Evolutionary conservation across 2,113 vertebrate genomes (phyloP), one percentile per base, ranked within the genome.

Genomic region (Dasypus novemcinctus): DNA sequence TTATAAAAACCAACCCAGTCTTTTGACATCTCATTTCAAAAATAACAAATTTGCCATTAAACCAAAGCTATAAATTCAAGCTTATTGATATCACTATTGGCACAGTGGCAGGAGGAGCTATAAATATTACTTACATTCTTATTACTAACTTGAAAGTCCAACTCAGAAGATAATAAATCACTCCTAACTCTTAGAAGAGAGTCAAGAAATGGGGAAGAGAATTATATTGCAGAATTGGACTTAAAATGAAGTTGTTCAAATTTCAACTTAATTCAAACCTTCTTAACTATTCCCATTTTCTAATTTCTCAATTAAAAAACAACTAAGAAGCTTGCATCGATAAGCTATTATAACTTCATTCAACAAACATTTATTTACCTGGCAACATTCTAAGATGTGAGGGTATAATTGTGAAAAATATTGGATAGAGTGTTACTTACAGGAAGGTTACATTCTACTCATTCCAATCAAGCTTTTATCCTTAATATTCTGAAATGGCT

Each of bases 41-140:
- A 96, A 94, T 92, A 96, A 93, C 54, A 89, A 87, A 95, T 97
- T 72, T 94, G 68, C 95, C 87, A 94, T 95, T 92, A 97, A 87
- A 86, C 46, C 71, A 41, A 43, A 82, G 36, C 64, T 95, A 72
- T 96, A 93, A 96, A 95, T 97, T 95, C 59, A 80, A 94, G 20
- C 12, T 91, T 97, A 92, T 89, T 95, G 92, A 90, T 94, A 93
- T 88, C 59, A 81, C 87, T 88, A 91, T 94, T 91, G 95, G 89
- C 69, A 91, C 38, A 25, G n/a, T 75, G 66, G 71, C 27, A 79
- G 38, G 43, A 82, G 66, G 68, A 94, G 68, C 76, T 85, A 96
- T 96, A 96, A 96, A 97, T 95, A 96, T 95, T 96, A 64, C 84
- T 96, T 92, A 71, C 38, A 95, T 93, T 96, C 91, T 63, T 95